Conservation (phyloP, 1,140 invertebrate species). For the Sitophilus oryzae region DNA sequence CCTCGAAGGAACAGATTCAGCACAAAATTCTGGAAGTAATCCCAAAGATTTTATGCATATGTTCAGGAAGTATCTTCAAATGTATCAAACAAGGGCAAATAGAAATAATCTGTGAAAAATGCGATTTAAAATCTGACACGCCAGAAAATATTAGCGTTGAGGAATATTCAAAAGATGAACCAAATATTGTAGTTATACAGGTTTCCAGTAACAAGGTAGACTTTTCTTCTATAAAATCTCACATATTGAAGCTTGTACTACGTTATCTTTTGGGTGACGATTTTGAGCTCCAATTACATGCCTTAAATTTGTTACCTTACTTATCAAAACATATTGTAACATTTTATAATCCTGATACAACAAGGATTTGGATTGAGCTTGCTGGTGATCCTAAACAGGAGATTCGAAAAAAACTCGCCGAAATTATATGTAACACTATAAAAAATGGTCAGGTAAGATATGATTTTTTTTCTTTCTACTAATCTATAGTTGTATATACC, state of each 20-base stretch:
- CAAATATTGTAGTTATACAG: neutral
- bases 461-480: too few species aligned
- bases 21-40: slow-evolving; percentile 16
- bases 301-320: slow-evolving; percentile 23
- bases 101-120: slow-evolving; percentile 19
- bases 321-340: slow-evolving; percentile 44
- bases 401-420: slow-evolving; percentile 41
- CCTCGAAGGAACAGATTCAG: slow-evolving; percentile 4
- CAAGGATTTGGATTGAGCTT: slow-evolving; percentile 43
- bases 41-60: slow-evolving; percentile 23
- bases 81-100: neutral
- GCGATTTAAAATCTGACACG: neutral
- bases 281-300: slow-evolving; percentile 17
- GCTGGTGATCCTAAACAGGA: slow-evolving; percentile 39
- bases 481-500: too few species aligned
- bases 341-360: slow-evolving; percentile 43
- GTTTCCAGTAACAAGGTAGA: slow-evolving; percentile 12
- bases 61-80: slow-evolving; percentile 14
- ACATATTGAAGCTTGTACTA: slow-evolving; percentile 25
- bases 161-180: neutral
- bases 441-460: slow-evolving; percentile 38
- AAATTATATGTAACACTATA: slow-evolving; percentile 37
- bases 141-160: neutral
- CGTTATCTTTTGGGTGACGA: slow-evolving; percentile 15
- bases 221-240: neutral